Conservation (phyloP, 1,140 invertebrate species). For the Scaptomyza pallida region DNA sequence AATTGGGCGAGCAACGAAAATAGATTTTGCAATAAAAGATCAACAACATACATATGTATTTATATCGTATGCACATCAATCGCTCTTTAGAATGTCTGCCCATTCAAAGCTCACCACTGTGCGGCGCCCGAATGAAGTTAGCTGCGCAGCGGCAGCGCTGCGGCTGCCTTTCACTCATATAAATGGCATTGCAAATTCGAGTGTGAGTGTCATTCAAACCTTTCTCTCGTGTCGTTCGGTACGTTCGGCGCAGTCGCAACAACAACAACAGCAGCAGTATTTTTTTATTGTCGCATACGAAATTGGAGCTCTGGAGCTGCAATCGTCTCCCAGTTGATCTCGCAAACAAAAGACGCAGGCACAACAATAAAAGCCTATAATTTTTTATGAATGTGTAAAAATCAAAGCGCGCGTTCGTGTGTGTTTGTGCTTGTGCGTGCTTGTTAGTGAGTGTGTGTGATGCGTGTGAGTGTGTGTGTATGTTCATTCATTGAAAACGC, state of each 20-base stretch:
- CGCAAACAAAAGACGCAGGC: conserved; percentile 48
- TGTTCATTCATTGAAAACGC: conserved; percentile 73
- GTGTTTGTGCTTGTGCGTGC: conserved; percentile 31
- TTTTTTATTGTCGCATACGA: conserved; percentile 37
- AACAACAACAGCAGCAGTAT: conserved; percentile 16
- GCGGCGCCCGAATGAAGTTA: conserved; percentile 49
- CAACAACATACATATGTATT: not conserved
- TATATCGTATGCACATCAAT: not conserved
- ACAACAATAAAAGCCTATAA: conserved; percentile 61
- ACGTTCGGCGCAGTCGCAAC: conserved; percentile 36
- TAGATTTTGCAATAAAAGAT: not conserved
- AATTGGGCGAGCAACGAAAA: not conserved
- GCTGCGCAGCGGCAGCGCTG: conserved; percentile 50
- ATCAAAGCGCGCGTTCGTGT: conserved; percentile 43
- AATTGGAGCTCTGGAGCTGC: conserved; percentile 41
- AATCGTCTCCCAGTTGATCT: conserved; percentile 27
- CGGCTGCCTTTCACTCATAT: conserved; percentile 83
- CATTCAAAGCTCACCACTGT: conserved; percentile 24
- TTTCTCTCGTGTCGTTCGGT: conserved; percentile 68
- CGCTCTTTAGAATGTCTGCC: not conserved
- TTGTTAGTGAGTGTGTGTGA: conserved; percentile 25
- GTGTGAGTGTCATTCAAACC: conserved; percentile 78
- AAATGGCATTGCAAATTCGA: conserved; percentile 81
- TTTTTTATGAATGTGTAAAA: conserved; percentile 70
- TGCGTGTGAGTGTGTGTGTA: conserved; percentile 35